Conservation (phyloP, 1,140 invertebrate species). For the Babylonia areolata region DNA sequence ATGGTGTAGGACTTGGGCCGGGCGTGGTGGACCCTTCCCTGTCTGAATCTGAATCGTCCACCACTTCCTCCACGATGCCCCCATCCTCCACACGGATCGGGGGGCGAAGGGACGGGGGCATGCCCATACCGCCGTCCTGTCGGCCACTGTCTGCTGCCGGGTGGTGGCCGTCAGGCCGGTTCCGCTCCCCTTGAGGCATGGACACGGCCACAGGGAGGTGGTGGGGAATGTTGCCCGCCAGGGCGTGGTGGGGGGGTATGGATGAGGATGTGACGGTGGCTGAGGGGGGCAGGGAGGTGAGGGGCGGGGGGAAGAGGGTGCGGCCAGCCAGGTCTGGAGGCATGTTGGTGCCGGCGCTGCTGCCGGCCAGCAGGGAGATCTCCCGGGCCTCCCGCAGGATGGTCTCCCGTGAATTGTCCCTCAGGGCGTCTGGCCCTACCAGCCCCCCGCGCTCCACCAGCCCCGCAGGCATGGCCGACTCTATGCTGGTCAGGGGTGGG, state of each 20-base stretch:
- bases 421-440: constrained; percentile 19
- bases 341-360: neutral
- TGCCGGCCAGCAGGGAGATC: constrained; percentile 35
- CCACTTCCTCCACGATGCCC: constrained; percentile 61
- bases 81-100: constrained; percentile 44
- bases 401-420: constrained; percentile 35
- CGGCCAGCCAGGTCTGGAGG: neutral
- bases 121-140: neutral
- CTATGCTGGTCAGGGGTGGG: constrained; percentile 45
- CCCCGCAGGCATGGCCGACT: neutral
- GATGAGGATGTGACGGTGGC: constrained; percentile 42
- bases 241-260: constrained; percentile 33
- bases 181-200: constrained; percentile 19
- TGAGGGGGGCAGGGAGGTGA: constrained; percentile 22
- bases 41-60: constrained; percentile 58
- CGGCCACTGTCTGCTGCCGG: neutral
- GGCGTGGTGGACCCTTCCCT: constrained; percentile 85
- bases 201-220: constrained; percentile 78
- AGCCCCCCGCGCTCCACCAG: neutral
- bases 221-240: constrained; percentile 68
- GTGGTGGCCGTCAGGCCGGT: neutral
- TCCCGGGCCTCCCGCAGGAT: constrained; percentile 42
- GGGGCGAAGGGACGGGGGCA: constrained; percentile 56
- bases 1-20: constrained; percentile 78
- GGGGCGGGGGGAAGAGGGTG: constrained; percentile 22